Percentiles rank a stretch among this genome's conserved stretches.
These are phyloP conservation scores for Meloidogyne floridensis DNA, from an alignment of 1,140 invertebrate genomes.

Conservation along the genomic window DNA sequence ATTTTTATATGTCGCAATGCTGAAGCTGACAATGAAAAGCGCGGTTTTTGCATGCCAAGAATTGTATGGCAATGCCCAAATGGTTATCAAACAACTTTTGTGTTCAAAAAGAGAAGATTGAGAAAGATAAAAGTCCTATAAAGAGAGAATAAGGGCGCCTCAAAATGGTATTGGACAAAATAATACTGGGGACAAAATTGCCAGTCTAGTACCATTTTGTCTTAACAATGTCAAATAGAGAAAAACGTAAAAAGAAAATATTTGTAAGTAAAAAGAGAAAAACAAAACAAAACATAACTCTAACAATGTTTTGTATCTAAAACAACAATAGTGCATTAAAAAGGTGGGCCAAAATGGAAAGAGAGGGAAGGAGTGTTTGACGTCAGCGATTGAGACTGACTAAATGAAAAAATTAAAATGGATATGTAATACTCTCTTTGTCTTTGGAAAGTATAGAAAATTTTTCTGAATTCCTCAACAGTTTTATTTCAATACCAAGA, in stretches of 20 bases:
- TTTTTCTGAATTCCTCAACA: too few species aligned
- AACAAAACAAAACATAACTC: neutral
- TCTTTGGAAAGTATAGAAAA: too few species aligned
- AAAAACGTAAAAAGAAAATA: neutral
- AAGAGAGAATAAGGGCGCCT: neutral
- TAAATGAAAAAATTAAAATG: neutral
- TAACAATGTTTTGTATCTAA: neutral
- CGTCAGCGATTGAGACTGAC: neutral
- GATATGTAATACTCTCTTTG: neutral
- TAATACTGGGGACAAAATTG: too few species aligned
- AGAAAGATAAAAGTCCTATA: neutral
- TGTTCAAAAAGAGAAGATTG: neutral
- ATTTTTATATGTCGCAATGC: neutral
- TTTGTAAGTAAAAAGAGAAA: neutral
- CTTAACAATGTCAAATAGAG: neutral
- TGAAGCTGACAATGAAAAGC: conserved; percentile 1
- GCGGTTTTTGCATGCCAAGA: neutral
- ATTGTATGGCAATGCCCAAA: neutral
- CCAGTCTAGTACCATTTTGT: too few species aligned
- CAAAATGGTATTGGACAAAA: too few species aligned
- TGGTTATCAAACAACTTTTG: neutral
- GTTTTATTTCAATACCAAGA: too few species aligned
- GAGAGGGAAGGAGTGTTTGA: neutral
- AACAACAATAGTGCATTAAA: neutral
- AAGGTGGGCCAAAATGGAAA: neutral